phyloP scores from a whole-genome alignment of 2,888 invertebrate species.

The Sceliomorpha sp. region DNA sequence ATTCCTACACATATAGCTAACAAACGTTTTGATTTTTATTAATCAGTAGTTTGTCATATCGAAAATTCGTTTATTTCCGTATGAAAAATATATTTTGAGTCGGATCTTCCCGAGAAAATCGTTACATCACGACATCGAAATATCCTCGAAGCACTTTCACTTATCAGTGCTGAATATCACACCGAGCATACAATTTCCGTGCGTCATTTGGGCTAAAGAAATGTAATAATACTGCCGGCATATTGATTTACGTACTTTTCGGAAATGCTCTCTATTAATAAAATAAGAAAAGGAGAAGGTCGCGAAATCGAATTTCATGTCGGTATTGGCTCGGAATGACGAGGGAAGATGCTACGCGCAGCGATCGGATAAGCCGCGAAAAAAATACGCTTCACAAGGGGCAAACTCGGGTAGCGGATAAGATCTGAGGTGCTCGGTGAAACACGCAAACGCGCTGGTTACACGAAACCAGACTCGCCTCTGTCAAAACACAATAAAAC shows the following conservation, averaged over 20 bases:
- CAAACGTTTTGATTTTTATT: no score
- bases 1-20: no score
- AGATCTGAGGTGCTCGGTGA: constrained; percentile 29
- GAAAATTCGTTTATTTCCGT: no score
- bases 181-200: no score
- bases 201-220: no score
- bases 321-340: constrained; percentile 25
- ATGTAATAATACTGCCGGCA: constrained; percentile 4
- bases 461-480: constrained; percentile 56
- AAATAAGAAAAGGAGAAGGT: background rate
- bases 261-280: background rate
- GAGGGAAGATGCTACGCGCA: constrained; percentile 7
- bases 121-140: no score
- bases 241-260: background rate
- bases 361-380: constrained; percentile 21
- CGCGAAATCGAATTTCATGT: constrained; percentile 23
- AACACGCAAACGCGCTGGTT: constrained; percentile 55
- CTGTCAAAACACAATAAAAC: constrained; percentile 79
- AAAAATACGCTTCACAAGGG: constrained; percentile 18
- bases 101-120: no score
- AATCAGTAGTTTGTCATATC: no score
- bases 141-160: no score
- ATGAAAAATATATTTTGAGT: no score
- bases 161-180: no score
- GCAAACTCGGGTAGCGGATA: constrained; percentile 21